These are phyloP conservation scores for Drosophila willistoni DNA, from an alignment of 1,140 invertebrate species.

Conservation along the genomic window DNA sequence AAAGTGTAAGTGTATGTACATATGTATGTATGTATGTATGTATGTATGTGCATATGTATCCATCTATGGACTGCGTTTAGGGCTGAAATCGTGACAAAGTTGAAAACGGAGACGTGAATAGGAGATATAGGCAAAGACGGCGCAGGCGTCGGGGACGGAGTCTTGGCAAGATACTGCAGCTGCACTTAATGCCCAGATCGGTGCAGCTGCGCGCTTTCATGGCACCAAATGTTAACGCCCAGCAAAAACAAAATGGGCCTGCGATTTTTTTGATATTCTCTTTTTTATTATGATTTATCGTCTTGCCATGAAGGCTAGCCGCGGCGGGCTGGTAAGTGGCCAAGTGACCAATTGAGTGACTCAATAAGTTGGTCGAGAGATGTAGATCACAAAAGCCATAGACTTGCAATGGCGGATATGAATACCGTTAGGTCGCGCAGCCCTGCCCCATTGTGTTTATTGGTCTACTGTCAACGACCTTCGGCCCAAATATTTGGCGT, in stretches of 20 bases:
- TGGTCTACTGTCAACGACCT: constrained; percentile 68
- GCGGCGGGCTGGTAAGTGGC: background rate
- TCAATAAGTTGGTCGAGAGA: background rate
- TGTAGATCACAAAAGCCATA: background rate
- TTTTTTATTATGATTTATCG: constrained; percentile 13
- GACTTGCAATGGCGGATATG: constrained; percentile 16
- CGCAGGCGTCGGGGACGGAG: background rate
- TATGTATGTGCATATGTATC: background rate
- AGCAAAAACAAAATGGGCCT: constrained; percentile 31
- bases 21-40: too few relatives aligned
- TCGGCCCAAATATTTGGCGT: constrained; percentile 57
- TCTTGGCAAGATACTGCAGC: constrained; percentile 28
- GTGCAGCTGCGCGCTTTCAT: constrained; percentile 32
- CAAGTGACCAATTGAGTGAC: constrained; percentile 13
- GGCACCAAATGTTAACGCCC: background rate
- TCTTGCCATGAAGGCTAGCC: constrained; percentile 1
- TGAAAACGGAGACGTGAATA: background rate
- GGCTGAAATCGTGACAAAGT: constrained; percentile 30
- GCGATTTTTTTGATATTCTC: constrained; percentile 4
- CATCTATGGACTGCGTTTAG: constrained; percentile 2
- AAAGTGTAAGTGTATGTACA: background rate
- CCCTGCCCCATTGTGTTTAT: constrained; percentile 17
- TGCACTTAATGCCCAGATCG: constrained; percentile 19
- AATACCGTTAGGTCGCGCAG: constrained; percentile 33
- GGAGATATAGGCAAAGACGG: too few relatives aligned